Evolutionary conservation across 2,113 vertebrate species (phyloP).

Genomic region (Phoenicopterus ruber): DNA sequence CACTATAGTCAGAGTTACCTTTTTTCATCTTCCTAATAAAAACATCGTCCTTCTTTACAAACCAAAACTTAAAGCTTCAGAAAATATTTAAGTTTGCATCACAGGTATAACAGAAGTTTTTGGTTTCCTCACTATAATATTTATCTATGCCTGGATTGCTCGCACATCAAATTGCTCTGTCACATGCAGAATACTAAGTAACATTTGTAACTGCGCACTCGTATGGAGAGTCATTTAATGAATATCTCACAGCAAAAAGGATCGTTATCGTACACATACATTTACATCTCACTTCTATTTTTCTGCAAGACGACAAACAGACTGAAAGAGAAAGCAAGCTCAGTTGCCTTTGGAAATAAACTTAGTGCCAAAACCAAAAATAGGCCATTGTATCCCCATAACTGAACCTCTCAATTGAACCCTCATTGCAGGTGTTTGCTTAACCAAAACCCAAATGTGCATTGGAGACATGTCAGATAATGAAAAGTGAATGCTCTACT

Average conservation of each 20-base stretch:
- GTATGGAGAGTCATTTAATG: not conserved
- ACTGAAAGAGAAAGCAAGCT: not conserved
- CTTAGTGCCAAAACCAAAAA: not conserved
- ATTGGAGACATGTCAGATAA: not conserved
- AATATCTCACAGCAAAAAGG: not conserved
- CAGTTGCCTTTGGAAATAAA: not conserved
- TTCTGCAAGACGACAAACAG: not conserved
- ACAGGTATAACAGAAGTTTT: not conserved
- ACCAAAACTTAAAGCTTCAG: not conserved
- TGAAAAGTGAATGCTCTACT: constrained; percentile 8
- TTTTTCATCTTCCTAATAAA: not conserved
- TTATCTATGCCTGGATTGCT: not conserved
- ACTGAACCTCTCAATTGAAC: not conserved
- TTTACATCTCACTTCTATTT: not conserved
- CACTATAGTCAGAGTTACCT: not conserved
- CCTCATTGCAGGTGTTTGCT: not conserved
- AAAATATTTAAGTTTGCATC: not conserved
- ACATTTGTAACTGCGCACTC: not conserved
- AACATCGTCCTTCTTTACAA: not conserved
- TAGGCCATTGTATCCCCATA: not conserved
- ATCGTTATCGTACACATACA: not conserved
- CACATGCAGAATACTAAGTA: not conserved
- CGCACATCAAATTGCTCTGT: not conserved
- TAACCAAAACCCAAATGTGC: not conserved
- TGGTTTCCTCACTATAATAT: not conserved